Evolutionary conservation across 2,888 invertebrate genomes (phyloP).

Genomic region (Chrysodeixis includens): DNA sequence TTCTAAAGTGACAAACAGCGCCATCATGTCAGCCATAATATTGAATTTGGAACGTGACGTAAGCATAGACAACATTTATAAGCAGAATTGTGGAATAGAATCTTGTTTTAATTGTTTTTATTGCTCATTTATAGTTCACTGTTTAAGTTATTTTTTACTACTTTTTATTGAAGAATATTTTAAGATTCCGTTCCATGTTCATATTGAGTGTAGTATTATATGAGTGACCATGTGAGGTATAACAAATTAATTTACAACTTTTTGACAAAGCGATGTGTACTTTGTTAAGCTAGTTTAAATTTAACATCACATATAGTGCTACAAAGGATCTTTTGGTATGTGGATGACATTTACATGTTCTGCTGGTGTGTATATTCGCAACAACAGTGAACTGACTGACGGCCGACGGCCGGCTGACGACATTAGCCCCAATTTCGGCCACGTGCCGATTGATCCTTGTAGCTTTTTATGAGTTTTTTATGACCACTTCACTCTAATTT

Average conservation of each 20-base stretch:
- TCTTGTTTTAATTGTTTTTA: slow-evolving; percentile 49
- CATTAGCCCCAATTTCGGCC: no score
- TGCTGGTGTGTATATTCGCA: no score
- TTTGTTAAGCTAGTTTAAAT: no score
- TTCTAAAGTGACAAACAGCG: slow-evolving; percentile 22
- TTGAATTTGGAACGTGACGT: slow-evolving; percentile 24
- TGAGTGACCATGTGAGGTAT: slow-evolving; percentile 36
- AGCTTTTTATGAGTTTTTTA: no score
- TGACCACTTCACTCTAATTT: slow-evolving; percentile 23
- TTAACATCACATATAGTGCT: no score
- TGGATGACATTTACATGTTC: no score
- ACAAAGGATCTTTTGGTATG: no score
- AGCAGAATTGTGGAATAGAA: slow-evolving; percentile 58
- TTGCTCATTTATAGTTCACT: slow-evolving; percentile 59
- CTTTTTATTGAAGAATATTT: slow-evolving; percentile 38
- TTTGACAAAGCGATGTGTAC: slow-evolving; percentile 7
- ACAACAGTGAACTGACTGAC: no score
- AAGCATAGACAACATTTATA: slow-evolving; percentile 38
- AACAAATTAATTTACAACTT: slow-evolving; percentile 14
- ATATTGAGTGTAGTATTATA: slow-evolving; percentile 29
- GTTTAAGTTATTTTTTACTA: slow-evolving; percentile 54
- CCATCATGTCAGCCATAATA: slow-evolving; percentile 40
- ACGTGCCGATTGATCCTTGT: no score
- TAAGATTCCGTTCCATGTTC: slow-evolving; percentile 68
- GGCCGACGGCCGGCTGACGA: no score